These are phyloP conservation scores for Ichneumon xanthorius DNA, from an alignment of 2,888 invertebrate genomes.

Conservation along the genomic window DNA sequence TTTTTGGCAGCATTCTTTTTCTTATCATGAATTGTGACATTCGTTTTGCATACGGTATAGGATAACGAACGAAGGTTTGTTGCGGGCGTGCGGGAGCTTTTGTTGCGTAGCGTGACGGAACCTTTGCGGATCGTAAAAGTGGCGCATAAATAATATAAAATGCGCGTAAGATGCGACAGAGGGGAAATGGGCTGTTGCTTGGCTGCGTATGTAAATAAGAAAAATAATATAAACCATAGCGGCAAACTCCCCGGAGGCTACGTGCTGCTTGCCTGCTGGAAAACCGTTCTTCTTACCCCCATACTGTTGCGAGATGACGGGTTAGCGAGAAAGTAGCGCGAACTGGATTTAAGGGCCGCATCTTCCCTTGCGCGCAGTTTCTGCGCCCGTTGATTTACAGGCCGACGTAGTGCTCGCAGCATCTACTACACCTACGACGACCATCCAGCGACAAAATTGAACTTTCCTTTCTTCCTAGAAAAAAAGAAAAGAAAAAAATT, in stretches of 20 bases:
- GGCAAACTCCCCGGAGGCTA: slow-evolving; percentile 36
- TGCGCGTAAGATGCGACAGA: slow-evolving; percentile 36
- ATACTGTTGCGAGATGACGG: slow-evolving; percentile 32
- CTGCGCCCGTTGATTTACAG: slow-evolving; percentile 57
- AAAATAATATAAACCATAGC: slow-evolving; percentile 50
- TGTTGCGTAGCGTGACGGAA: slow-evolving; percentile 27
- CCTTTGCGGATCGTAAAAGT: slow-evolving; percentile 54
- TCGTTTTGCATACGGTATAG: background rate
- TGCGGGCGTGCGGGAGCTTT: slow-evolving; percentile 12
- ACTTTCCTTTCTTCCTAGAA: slow-evolving; percentile 10
- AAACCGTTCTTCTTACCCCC: slow-evolving; percentile 41
- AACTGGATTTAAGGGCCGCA: slow-evolving; percentile 56
- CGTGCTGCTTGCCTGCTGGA: slow-evolving; percentile 27
- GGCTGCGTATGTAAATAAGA: slow-evolving; percentile 46
- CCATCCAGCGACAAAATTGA: slow-evolving; percentile 16
- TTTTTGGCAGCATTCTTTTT: slow-evolving; percentile 5
- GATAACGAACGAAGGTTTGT: slow-evolving; percentile 43
- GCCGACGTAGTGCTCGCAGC: slow-evolving; percentile 9
- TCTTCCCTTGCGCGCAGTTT: slow-evolving; percentile 12
- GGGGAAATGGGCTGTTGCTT: slow-evolving; percentile 24
- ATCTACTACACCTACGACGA: slow-evolving; percentile 12
- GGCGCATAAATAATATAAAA: slow-evolving; percentile 62
- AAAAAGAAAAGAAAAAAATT: background rate
- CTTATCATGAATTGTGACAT: slow-evolving; percentile 1
- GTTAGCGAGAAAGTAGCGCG: slow-evolving; percentile 42